Evolutionary conservation across 2,888 invertebrate species (phyloP), one percentile per base, ranked within the genome.

Genomic region (Habrosyne pyritoides): DNA sequence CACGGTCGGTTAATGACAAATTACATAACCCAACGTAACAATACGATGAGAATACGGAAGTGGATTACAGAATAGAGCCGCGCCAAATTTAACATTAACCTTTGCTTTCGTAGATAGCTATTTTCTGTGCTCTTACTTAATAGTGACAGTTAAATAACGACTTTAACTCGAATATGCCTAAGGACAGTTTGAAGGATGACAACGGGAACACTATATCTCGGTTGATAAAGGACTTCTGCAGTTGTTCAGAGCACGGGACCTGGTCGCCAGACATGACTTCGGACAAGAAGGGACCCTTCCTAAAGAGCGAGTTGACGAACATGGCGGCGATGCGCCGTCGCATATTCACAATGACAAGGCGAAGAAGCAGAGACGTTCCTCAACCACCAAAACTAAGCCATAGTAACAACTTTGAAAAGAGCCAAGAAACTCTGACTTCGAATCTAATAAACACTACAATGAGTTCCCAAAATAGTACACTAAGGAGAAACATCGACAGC

Each of bases 221-320:
- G 59, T 76, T 92, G 24, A 83, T 93, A 22, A 93, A 92, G 63
- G 93, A 93, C 72, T 84, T 93, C 66, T 93, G 93, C 67, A 92
- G 93, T 62, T 93, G 93, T 55, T 87, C 93, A 0, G 91, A 93
- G 63, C 89, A 92, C 84, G 93, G 87, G 46, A 88, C 91, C 52
- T 93, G 93, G 93, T 93, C 93, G 0, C 93, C 93, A 1, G 90
- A 92, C 14, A 91, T 93, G 88, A 91, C 91, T 21, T 75, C 90
- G 1, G 85, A 89, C 3, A 83, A 81, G 24, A 86, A 86, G 57
- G 88, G 89, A 0, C 91, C 91, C 2, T 84, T 92, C 54, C 66
- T 92, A 30, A 91, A 89, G 66, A 90, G 91, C 67, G 92, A 92
- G 66, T 75, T 92, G 10, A 91, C 91, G 0, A 91, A 92, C 64